Conservation (phyloP, 2,113 vertebrate species). For the Odocoileus virginianus region DNA sequence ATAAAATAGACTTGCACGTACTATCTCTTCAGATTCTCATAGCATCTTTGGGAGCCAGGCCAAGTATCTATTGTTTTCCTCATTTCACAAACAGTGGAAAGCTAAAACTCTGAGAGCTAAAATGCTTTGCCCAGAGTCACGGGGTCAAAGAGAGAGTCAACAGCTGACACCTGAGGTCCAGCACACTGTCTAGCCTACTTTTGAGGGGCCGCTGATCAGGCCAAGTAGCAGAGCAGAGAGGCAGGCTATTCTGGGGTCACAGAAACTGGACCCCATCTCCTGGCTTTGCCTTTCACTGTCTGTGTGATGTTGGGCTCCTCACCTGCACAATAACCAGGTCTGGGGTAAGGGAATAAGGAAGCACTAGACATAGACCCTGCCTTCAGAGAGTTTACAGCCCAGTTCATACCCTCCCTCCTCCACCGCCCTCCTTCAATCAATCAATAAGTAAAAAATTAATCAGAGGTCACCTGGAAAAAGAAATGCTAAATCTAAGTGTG, state of each 20-base stretch:
- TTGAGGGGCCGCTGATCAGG: background rate
- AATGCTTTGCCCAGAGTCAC: background rate
- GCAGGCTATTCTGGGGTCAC: background rate
- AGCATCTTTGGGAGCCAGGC: background rate
- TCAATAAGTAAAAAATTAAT: background rate
- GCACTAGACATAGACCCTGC: background rate
- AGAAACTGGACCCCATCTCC: background rate
- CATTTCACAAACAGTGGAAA: background rate
- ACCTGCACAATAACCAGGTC: background rate
- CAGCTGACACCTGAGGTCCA: background rate
- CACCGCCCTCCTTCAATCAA: rapidly evolving
- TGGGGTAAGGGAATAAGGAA: background rate
- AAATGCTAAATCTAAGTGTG: background rate
- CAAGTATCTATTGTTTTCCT: background rate
- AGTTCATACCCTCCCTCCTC: background rate
- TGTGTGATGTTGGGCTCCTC: background rate
- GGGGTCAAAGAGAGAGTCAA: background rate
- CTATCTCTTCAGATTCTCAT: background rate
- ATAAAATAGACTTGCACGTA: background rate
- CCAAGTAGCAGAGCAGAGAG: background rate
- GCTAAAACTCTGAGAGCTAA: background rate
- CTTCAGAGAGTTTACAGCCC: background rate
- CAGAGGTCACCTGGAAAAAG: background rate
- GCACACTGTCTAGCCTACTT: background rate
- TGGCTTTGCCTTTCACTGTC: background rate